A percentile compares a stretch with the other conserved stretches of the same genome.
phyloP scores from a whole-genome alignment of 2,797 vertebrate genomes.

The Sebastes umbrosus region DNA sequence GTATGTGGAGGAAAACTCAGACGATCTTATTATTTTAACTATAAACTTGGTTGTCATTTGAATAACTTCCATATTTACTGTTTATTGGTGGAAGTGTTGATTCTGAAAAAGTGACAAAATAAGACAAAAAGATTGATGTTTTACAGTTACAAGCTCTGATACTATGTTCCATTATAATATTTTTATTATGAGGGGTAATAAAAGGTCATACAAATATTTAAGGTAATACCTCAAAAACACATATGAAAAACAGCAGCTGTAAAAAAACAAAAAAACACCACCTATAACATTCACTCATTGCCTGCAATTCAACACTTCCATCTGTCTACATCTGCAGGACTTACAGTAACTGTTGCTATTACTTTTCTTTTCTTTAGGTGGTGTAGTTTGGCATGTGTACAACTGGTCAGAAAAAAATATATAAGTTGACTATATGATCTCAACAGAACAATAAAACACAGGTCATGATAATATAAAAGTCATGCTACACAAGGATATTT shows the following conservation, averaged over 20 bases:
- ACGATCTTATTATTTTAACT: neutral
- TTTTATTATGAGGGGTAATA: neutral
- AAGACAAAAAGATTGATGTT: neutral
- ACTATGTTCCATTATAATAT: too few relatives aligned
- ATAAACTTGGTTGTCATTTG: neutral
- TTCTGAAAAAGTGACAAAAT: neutral
- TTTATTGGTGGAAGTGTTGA: neutral
- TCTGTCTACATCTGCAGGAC: neutral
- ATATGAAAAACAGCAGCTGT: neutral
- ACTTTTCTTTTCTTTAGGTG: neutral
- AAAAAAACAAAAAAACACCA: neutral
- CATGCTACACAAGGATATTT: neutral
- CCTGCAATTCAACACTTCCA: neutral
- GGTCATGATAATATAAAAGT: neutral
- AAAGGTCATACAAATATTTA: neutral
- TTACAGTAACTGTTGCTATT: neutral
- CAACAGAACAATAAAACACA: neutral
- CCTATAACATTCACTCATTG: too few relatives aligned
- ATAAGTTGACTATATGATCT: neutral
- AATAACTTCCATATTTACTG: neutral
- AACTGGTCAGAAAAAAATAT: neutral
- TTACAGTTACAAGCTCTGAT: neutral
- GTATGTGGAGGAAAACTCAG: neutral
- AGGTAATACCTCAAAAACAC: neutral
- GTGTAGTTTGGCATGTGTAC: neutral